Conservation (phyloP, 23 tunicate genomes). For the Trididemnum clinides region DNA sequence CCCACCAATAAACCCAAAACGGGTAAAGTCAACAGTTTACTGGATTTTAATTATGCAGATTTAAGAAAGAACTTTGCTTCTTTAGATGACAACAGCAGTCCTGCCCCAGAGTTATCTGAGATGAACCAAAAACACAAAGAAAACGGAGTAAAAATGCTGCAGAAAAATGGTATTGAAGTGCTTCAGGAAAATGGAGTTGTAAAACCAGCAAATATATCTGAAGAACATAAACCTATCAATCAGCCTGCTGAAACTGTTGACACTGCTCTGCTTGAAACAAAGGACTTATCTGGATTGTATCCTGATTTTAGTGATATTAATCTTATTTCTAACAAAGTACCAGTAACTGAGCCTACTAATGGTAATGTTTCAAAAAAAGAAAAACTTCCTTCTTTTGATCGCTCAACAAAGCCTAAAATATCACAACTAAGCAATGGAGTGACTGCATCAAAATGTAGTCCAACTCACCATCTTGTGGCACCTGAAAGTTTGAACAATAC, state of each 20-base stretch:
- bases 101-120: neutral
- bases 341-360: neutral
- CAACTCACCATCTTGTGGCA: neutral
- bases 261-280: neutral
- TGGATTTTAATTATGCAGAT: constrained; percentile 56
- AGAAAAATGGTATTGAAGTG: neutral
- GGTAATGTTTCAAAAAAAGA: neutral
- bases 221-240: neutral
- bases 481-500: constrained; percentile 1
- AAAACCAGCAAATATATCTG: neutral
- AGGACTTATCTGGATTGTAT: neutral
- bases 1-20: constrained; percentile 51
- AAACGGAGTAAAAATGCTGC: too few species aligned
- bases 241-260: neutral
- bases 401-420: constrained; percentile 26
- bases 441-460: neutral
- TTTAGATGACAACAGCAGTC: too few species aligned
- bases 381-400: constrained; percentile 19
- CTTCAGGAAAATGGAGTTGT: neutral
- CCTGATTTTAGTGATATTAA: neutral
- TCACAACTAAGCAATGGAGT: neutral
- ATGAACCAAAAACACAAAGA: neutral
- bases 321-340: neutral
- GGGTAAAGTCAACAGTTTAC: constrained; percentile 57
- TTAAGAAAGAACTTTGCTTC: neutral